Base-by-base conservation (phyloP, 1,140 invertebrate genomes). In the Hesperophylax magnus region DNA sequence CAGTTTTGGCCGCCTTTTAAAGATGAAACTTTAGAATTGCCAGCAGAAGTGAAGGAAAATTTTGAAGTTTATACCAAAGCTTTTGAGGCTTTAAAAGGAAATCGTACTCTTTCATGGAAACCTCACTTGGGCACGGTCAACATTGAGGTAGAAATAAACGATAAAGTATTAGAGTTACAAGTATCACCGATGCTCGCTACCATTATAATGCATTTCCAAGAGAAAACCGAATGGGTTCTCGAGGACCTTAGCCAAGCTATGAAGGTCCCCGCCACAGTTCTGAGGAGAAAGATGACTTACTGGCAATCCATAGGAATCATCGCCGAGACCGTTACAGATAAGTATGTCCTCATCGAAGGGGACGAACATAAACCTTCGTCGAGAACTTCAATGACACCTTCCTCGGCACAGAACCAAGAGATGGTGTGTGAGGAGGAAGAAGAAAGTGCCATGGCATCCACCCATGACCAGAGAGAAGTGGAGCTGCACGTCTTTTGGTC, bases 1-100 rank as follows among this genome's bases (percentile, higher is more conserved):
- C 97, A 99, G 86, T 99, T 99, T 91, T 99, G 98, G 98, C 98
- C 98, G 1, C 93, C 95, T 20, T 97, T 99, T 81, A 97, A 98
- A 87, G 97, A 98, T 87, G 97, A 99, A 89, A 97, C 95, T 84
- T 90, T 99, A 8, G 94, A 97, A 85, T 86, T 99, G 52, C 97
- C 97, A 5, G 90, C 92, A 27, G 90, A 93, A 84, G 93, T 99
- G 47, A 93, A 96, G 85, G 91, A 94, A 80, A 94, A 96, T 85
- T 92, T 99, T 76, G 93, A 96, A 61, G 93, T 93, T 78, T 99
- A 97, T 85, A 98, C 97, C 0, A 97, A 96, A 86, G 93, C 94
- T 3, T 99, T 97, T 91, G 97, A 99, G 88, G 93, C 94, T 3
- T 91, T 98, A 22, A 99, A 99, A 90, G 97, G 96, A 53, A 99